Base-by-base conservation (phyloP, 2,888 invertebrate genomes). In the Neelides folsomi region DNA sequence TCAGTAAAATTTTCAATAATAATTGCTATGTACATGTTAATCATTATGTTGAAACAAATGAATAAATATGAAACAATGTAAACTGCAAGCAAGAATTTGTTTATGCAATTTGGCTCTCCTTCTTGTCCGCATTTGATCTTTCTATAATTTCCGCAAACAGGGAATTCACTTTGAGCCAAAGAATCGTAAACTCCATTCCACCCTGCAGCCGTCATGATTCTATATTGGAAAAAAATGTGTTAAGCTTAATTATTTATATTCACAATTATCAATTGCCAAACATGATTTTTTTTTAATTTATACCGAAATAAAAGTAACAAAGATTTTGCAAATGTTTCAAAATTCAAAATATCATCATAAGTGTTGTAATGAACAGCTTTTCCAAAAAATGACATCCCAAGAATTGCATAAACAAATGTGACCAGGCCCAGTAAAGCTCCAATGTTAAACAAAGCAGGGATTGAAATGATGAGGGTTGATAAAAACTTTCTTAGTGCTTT, bases 11-110 rank as follows among this genome's bases (percentile, higher is more conserved):
- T 94, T 73, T 94, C 93, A 67, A 94, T 77, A 67, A 94, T 94
- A 64, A 94, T 90, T 64, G 94, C 94, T 68, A 94, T 94, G 75
- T 94, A 94, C 92, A 93, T 93, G 75, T 94, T 94, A 68, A 94
- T 93, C 66, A 94, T 89, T 67, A 94, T 93, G 84, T 94, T 87
- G 73, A 89, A 93, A 72, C 87, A 92, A 70, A 94, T 88, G 67
- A 94, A 86, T 67, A 94, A 89, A 73, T 92, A 94, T 66, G 88
- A 86, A 52, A 90, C 89, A 72, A 94, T 89, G 72, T 88, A 94
- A 41, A 89, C 83, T 66, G 92, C 87, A 55, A 92, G 89, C 61
- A 93, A 73, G 72, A 92, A 83, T 47, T 93, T 92, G 67, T 88
- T 89, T 48, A 81, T 77, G 71, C 93, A 94, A 65, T 86, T 82